Base-by-base conservation (phyloP, 2,113 vertebrate species). In the Ameiurus melas region DNA sequence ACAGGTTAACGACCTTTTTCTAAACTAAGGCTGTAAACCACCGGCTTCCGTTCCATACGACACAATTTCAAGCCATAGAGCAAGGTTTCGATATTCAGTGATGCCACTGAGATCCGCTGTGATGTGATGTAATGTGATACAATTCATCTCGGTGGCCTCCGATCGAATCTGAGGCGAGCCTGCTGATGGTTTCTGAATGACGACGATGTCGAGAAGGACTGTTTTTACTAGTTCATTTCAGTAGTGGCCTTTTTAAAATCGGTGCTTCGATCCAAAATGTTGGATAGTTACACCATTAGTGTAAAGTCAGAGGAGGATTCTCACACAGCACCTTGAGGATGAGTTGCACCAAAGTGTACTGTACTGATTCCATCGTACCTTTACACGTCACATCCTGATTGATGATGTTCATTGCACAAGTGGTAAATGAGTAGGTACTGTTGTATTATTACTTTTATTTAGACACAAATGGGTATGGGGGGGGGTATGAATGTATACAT, bases 271-370 rank as follows among this genome's bases (percentile, higher is more conserved):
- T 73, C 33, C 73, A 47, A 47, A 77, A 25, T 27, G 14, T 53
- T 79, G 27, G 22, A 43, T 53, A 7, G 5, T 51, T 53, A n/a
- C 12, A 79, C 25, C 43, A 4, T 43, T 79, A 53, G 27, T 87
- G 2, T 64, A 64, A 77, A 62, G 27, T 39, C 27, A 64, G 25
- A 66, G 39, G 53, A 8, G 60, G 14, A 64, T 78, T 80, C 43
- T 86, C 30, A 14, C 43, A 51, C 43, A 66, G 51, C 12, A 86
- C 86, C 62, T 83, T 85, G n/a, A 87, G 30, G 20, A 70, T 6
- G 43, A 86, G 47, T 70, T 57, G 51, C 60, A 68, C 60, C 47
- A 14, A 68, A 58, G 73, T 51, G 22, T 57, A 55, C 27, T 36
- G 30, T 53, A 79, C 12, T 22, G 3, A 43, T 62, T 86, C 16